These are phyloP conservation scores for Astyanax mexicanus DNA, from an alignment of 2,797 vertebrate species.

Conservation along the genomic window DNA sequence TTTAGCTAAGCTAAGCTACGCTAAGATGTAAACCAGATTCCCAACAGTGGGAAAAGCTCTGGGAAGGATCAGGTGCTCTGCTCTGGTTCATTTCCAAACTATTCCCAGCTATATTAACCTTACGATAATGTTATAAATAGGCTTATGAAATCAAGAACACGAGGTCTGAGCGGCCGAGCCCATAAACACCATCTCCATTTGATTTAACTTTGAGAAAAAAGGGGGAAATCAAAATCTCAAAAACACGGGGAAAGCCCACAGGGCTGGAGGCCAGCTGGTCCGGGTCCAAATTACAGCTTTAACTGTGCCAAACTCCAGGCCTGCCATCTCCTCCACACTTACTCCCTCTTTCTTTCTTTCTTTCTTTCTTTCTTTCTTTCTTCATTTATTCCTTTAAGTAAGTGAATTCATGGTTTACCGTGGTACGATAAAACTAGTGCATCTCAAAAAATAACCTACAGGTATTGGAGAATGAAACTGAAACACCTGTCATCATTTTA, in stretches of 20 bases:
- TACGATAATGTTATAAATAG: constrained; percentile 38
- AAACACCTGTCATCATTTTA: no score
- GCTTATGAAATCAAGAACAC: constrained; percentile 32
- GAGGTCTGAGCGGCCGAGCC: constrained; percentile 26
- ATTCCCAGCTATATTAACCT: constrained; percentile 22
- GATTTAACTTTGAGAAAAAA: constrained; percentile 20
- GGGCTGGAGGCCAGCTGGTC: constrained; percentile 69
- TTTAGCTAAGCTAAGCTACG: no score
- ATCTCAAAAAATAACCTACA: no score
- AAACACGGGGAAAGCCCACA: constrained; percentile 48
- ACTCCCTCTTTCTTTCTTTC: neutral
- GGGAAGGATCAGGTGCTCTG: neutral
- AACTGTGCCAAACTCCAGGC: constrained; percentile 69
- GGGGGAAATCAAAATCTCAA: constrained; percentile 25
- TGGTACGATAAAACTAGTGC: no score
- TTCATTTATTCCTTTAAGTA: no score
- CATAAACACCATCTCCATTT: constrained; percentile 40
- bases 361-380: constrained; percentile 13
- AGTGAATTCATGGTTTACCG: no score
- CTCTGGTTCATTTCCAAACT: neutral
- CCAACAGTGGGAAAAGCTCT: neutral
- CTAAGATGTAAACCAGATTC: no score
- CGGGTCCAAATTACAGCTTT: constrained; percentile 68
- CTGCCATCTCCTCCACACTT: constrained; percentile 43
- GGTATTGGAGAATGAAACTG: no score